A percentile compares a stretch with the other conserved stretches of the same genome.
These are phyloP conservation scores for Volucella inflata DNA, from an alignment of 2,888 invertebrate species.

Conservation along the genomic window DNA sequence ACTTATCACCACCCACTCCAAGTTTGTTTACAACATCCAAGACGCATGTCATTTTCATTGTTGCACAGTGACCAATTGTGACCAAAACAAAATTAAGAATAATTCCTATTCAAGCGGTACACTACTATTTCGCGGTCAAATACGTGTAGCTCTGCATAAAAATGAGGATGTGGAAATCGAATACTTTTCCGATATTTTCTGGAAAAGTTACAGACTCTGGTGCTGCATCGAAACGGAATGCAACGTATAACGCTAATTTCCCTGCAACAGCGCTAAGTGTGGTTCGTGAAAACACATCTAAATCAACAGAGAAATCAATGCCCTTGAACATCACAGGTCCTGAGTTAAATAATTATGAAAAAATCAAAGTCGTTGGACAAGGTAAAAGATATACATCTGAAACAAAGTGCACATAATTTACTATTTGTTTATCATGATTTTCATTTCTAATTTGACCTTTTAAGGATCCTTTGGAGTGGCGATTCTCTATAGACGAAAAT, in stretches of 20 bases:
- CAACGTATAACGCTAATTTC: conserved; percentile 78
- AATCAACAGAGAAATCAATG: conserved; percentile 31
- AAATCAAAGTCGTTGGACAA: conserved; percentile 82
- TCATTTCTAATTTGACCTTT: neutral
- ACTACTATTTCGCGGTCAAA: neutral
- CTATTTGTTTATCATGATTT: neutral
- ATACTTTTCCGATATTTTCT: conserved; percentile 82
- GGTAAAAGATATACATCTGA: conserved; percentile 71
- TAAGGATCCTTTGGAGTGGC: conserved; percentile 89
- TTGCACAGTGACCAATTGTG: conserved; percentile 64
- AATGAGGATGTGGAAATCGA: conserved; percentile 81
- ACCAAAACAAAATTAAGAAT: conserved; percentile 53
- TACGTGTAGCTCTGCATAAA: conserved; percentile 26
- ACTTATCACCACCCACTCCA: no score
- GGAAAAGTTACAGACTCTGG: conserved; percentile 80
- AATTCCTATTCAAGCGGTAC: neutral
- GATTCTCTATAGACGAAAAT: conserved; percentile 86
- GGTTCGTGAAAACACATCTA: conserved; percentile 14
- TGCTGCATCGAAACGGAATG: conserved; percentile 64
- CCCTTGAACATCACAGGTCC: conserved; percentile 78
- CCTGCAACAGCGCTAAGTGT: conserved; percentile 47
- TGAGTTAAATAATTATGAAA: conserved; percentile 81
- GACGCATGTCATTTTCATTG: conserved; percentile 53
- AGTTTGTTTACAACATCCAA: no score
- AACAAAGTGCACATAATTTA: neutral